Evolutionary conservation across 2,797 vertebrate species (phyloP).

Genomic region (Ambastaia sidthimunki): DNA sequence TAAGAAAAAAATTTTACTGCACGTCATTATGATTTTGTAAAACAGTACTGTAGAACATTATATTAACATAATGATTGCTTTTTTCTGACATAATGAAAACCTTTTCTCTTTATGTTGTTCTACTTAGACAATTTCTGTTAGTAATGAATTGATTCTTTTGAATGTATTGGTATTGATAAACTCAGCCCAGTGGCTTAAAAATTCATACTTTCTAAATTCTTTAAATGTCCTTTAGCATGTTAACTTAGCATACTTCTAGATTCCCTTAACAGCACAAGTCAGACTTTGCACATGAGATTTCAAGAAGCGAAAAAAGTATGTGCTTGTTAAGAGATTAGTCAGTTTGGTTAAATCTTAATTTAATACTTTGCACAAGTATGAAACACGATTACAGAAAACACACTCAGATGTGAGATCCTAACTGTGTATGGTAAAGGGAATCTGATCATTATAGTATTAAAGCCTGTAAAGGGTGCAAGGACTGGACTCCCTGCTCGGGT

Average conservation of each 20-base stretch:
- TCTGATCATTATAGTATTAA: constrained; percentile 58
- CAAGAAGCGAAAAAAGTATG: constrained; percentile 3
- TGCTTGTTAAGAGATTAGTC: neutral
- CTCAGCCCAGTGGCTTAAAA: neutral
- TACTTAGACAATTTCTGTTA: constrained; percentile 15
- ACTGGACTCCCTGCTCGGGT: constrained; percentile 54
- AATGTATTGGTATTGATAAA: neutral
- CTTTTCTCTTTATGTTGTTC: too few species aligned
- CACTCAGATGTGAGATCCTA: constrained; percentile 22
- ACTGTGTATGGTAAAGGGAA: constrained; percentile 45
- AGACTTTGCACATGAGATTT: neutral
- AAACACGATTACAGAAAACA: constrained; percentile 44
- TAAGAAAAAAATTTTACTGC: constrained; percentile 40
- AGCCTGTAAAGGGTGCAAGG: constrained; percentile 47
- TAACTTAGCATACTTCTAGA: neutral
- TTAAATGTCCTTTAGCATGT: too few species aligned
- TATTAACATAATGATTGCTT: constrained; percentile 31
- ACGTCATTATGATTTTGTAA: constrained; percentile 46
- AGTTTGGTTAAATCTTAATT: constrained; percentile 37
- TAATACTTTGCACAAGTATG: constrained; percentile 32
- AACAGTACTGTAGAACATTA: constrained; percentile 30
- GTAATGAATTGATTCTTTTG: neutral
- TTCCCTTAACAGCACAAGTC: neutral
- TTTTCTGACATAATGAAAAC: neutral
- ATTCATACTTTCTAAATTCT: neutral